Percentiles rank a stretch among this genome's conserved stretches.
Evolutionary conservation across 2,888 invertebrate species (phyloP).

Genomic region (Lasius fuliginosus): DNA sequence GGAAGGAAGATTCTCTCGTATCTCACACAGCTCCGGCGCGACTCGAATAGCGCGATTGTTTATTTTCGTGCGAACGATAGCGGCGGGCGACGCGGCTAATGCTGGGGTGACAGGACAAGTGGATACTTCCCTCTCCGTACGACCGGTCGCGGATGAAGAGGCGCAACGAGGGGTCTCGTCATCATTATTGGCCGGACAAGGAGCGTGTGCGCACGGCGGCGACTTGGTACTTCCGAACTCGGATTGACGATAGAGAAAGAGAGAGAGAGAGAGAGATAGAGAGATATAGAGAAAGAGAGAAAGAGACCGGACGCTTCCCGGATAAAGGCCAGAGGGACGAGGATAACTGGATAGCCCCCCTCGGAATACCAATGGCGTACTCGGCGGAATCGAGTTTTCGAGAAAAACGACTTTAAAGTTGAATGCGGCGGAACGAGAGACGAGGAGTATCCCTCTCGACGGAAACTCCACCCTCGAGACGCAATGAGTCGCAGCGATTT

Average conservation of each 20-base stretch:
- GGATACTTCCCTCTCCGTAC: slow-evolving; percentile 82
- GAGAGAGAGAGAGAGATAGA: slow-evolving; percentile 7
- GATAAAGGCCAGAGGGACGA: slow-evolving; percentile 54
- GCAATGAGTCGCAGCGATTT: slow-evolving; percentile 32
- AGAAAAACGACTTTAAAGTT: slow-evolving; percentile 56
- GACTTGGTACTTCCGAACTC: slow-evolving; percentile 61
- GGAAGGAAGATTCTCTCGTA: slow-evolving; percentile 41
- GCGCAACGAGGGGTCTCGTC: slow-evolving; percentile 78
- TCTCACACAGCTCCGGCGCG: slow-evolving; percentile 34
- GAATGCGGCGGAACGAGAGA: slow-evolving; percentile 53
- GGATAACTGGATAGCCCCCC: slow-evolving; percentile 52
- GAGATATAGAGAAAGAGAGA: slow-evolving; percentile 7
- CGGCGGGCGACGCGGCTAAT: slow-evolving; percentile 74
- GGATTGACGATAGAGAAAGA: slow-evolving; percentile 37
- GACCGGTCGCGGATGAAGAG: slow-evolving; percentile 75
- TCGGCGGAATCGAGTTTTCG: slow-evolving; percentile 53
- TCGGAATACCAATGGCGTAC: slow-evolving; percentile 57
- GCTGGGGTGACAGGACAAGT: slow-evolving; percentile 81
- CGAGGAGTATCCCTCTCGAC: slow-evolving; percentile 45
- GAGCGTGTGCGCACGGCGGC: slow-evolving; percentile 59
- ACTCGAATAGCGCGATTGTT: slow-evolving; percentile 71
- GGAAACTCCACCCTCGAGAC: slow-evolving; percentile 40
- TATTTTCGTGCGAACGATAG: slow-evolving; percentile 78
- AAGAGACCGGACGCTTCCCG: slow-evolving; percentile 46
- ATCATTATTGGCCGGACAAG: slow-evolving; percentile 78